phyloP scores from a whole-genome alignment of 1,140 invertebrate species.

The Zaprionus tsacasi region DNA sequence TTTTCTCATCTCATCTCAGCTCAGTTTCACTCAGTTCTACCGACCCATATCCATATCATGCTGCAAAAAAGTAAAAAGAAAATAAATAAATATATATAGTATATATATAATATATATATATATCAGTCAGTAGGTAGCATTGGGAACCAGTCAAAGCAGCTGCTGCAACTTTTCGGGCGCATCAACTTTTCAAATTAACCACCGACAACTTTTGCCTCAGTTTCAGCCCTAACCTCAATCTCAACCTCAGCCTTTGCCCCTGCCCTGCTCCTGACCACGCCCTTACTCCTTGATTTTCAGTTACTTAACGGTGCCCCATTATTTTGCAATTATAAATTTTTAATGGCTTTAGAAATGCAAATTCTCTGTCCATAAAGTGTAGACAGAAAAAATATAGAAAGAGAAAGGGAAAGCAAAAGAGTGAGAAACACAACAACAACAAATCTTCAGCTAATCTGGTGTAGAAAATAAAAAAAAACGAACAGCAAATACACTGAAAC shows the following conservation, averaged over 20 bases:
- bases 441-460: conserved; percentile 48
- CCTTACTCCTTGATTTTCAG: conserved; percentile 6
- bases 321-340: conserved; percentile 72
- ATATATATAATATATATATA: not conserved
- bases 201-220: conserved; percentile 21
- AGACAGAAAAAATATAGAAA: conserved; percentile 11
- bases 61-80: not conserved
- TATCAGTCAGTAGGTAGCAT: not conserved
- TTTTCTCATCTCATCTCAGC: conserved; percentile 51
- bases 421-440: not conserved
- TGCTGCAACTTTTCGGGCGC: conserved; percentile 6
- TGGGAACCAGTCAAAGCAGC: not conserved
- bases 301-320: conserved; percentile 45
- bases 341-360: conserved; percentile 70
- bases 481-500: not conserved
- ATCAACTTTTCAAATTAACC: conserved; percentile 50
- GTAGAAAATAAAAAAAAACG: conserved; percentile 11
- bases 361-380: conserved; percentile 58
- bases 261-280: not conserved
- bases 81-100: not conserved
- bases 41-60: not conserved
- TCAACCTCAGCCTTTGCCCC: not conserved
- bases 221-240: not conserved
- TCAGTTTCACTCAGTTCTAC: not conserved
- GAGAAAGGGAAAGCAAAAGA: not conserved